Evolutionary conservation across 2,888 invertebrate genomes (phyloP).

Genomic region (Tenodera sinensis): DNA sequence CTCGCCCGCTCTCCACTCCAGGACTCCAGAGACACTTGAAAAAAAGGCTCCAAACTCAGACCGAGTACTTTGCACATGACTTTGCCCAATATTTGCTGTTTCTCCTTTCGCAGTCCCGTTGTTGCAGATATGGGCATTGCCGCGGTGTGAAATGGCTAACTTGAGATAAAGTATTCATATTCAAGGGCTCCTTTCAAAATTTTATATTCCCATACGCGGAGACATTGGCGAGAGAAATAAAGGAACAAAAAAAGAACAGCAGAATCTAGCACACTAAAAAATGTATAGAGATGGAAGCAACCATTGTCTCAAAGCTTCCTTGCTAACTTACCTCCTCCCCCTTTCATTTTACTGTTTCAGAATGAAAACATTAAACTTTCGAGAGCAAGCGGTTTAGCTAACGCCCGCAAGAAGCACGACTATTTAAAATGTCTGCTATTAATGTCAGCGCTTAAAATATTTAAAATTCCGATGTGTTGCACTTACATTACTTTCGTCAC

Average conservation of each 20-base stretch:
- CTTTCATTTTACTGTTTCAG: neutral
- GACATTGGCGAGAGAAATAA: neutral
- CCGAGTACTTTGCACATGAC: neutral
- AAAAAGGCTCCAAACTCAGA: neutral
- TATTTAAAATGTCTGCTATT: too few species aligned
- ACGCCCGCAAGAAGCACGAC: too few species aligned
- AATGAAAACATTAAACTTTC: too few species aligned
- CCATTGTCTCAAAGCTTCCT: neutral
- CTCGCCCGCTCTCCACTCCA: neutral
- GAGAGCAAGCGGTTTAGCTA: too few species aligned
- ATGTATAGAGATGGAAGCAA: neutral
- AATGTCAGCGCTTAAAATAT: too few species aligned
- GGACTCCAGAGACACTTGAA: neutral
- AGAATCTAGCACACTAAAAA: neutral
- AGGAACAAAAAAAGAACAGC: neutral
- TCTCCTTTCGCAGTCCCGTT: neutral
- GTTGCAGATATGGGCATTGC: neutral
- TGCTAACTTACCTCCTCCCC: neutral
- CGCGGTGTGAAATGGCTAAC: conserved; percentile 4
- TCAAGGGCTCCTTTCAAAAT: neutral
- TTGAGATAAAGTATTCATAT: conserved; percentile 6
- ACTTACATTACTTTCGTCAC: too few species aligned
- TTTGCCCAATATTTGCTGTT: neutral
- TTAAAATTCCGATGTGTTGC: too few species aligned
- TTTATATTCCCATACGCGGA: conserved; percentile 4